These are phyloP conservation scores for Clarias laeviceps DNA, from an alignment of 2,797 vertebrate genomes.

Conservation along the genomic window DNA sequence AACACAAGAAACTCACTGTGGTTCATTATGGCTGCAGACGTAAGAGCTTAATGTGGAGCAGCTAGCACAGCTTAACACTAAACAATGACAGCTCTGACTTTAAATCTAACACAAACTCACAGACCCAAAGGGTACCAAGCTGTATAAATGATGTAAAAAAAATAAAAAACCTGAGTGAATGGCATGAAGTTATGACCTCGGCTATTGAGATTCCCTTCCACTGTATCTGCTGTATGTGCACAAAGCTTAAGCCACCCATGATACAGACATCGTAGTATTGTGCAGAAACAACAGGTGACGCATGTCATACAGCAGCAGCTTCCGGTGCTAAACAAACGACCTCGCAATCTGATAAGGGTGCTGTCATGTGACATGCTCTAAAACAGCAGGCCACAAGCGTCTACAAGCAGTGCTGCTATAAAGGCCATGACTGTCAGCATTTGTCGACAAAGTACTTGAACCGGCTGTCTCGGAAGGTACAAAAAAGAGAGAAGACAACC, in stretches of 20 bases:
- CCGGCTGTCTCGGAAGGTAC: slow-evolving; percentile 29
- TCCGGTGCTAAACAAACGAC: slow-evolving; percentile 53
- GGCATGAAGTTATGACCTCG: background rate
- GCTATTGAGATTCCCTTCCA: background rate
- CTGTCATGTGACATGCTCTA: slow-evolving; percentile 43
- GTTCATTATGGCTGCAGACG: background rate
- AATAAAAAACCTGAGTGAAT: background rate
- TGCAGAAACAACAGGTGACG: slow-evolving; percentile 44
- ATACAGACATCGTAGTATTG: slow-evolving; percentile 22
- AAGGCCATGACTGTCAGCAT: slow-evolving; percentile 44
- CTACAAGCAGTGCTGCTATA: slow-evolving; percentile 36
- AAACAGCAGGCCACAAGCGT: slow-evolving; percentile 36
- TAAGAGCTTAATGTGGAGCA: slow-evolving; percentile 18
- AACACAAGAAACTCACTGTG: slow-evolving; percentile 26
- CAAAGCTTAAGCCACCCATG: slow-evolving; percentile 3
- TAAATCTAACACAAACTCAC: background rate
- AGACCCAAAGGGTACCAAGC: background rate
- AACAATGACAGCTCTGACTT: slow-evolving; percentile 5
- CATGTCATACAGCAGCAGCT: slow-evolving; percentile 49
- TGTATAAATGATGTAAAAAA: background rate
- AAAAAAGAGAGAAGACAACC: slow-evolving; percentile 10
- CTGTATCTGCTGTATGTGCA: background rate
- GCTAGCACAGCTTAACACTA: slow-evolving; percentile 8
- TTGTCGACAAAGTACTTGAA: slow-evolving; percentile 40
- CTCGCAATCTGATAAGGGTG: slow-evolving; percentile 53